phyloP scores from a whole-genome alignment of 2,113 vertebrate species.

The Benitochromis conjunctus region DNA sequence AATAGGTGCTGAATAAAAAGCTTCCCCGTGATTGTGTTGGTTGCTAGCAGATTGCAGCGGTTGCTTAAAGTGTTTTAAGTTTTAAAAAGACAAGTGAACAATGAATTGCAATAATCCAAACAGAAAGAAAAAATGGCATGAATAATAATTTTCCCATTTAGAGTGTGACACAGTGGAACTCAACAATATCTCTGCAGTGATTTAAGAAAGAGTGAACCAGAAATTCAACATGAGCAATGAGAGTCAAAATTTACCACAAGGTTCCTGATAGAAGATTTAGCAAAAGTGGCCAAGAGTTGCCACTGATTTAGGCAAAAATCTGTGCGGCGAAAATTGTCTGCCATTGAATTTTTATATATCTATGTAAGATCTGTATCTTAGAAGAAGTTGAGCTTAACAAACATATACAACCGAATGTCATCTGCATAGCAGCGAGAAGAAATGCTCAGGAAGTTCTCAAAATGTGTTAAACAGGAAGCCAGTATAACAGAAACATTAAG shows the following conservation, averaged over 20 bases:
- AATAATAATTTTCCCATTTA: neutral
- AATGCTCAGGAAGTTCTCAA: neutral
- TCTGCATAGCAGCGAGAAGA: neutral
- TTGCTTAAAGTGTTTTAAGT: neutral
- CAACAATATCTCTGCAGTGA: neutral
- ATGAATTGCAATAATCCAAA: neutral
- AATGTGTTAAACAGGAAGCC: neutral
- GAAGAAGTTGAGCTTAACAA: neutral
- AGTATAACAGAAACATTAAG: neutral
- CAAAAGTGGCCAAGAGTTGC: neutral
- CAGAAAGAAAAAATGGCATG: neutral
- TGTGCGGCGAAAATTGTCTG: neutral
- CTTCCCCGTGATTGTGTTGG: neutral
- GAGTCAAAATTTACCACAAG: neutral
- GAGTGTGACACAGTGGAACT: accelerated
- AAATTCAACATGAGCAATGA: neutral
- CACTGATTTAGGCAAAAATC: neutral
- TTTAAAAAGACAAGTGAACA: neutral
- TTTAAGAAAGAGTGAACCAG: neutral
- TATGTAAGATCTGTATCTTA: neutral
- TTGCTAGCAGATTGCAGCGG: neutral
- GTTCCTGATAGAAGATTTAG: neutral
- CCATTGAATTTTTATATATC: neutral
- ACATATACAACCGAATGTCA: neutral
- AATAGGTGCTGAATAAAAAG: accelerated